Base-by-base conservation (phyloP, 2,888 invertebrate genomes). In the Sympetrum striolatum region DNA sequence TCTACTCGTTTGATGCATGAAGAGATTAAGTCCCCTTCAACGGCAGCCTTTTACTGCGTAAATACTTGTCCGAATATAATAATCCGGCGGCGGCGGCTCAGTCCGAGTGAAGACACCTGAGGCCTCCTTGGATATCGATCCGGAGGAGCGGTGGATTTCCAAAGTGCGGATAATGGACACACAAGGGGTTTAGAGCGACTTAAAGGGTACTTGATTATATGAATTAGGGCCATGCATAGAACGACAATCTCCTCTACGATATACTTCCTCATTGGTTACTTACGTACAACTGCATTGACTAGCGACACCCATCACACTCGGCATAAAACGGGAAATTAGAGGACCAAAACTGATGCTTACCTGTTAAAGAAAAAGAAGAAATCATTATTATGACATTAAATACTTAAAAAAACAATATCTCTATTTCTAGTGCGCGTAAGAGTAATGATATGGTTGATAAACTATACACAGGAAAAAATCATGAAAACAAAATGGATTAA, bases 51-150 rank as follows among this genome's bases (percentile, higher is more conserved):
- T 82, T 82, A 82, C 60, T 60, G 35, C 82, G 82, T 22, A 82
- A 58, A 82, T 82, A 82, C 58, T 82, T 58, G 58, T 53, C 18
- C 82, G 58, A 82, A 82, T 82, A 82, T 82, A 82, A 82, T 82
- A 82, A 82, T 82, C 82, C 82, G 58, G 2, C n/a, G 31, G 53
- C 58, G 82, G 82, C 82, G 58, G 31, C 82, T 82, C 82, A 25
- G 82, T 44, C 58, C n/a, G 82, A 82, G 35, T 10, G 82, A 82
- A 82, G 82, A 82, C 82, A 82, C 82, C 82, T 82, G 82, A 82
- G 82, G 82, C 58, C 82, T 53, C 37, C 82, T 48, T 18, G 82
- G 82, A 58, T 53, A 82, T 82, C 48, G 81, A 31, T 58, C 18
- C 82, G 58, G 60, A 35, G 35, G 58, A 82, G 58, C 58, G 58